Evolutionary conservation across 2,797 vertebrate species (phyloP), one percentile per base, ranked within the genome.

Genomic region (Limosa lapponica): DNA sequence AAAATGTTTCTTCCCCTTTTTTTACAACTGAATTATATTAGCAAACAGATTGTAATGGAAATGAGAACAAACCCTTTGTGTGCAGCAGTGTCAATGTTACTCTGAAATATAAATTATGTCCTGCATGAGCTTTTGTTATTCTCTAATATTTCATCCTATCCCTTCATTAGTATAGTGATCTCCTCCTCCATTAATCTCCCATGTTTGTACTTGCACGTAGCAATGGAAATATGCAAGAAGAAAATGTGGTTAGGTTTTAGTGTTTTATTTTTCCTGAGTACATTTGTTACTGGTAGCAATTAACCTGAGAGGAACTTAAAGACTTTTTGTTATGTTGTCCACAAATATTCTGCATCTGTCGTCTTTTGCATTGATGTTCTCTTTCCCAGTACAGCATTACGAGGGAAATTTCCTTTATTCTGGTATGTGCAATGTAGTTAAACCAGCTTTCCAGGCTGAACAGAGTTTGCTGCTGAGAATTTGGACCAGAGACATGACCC

Each of bases 151-250:
- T 92, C 54, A 85, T 66, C 19, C 46, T 72, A 27, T 82, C 16
- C 59, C 11, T 91, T 89, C 67, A 87, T 94, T 84, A 95, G 48
- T 72, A 18, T 30, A 79, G 48, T 54, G 84, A 66, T 94, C 51
- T 94, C 37, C 9, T 58, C 27, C 32, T 89, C n/a, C 39, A 69
- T 89, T 91, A 83, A 88, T 86, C 34, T 86, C 44, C 7, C 2
- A 0, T 55, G 41, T 64, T 85, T 90, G 54, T 61, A 48, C 41
- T 89, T 88, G 46, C 25, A 13, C 62, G 32, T 69, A 39, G 37
- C 67, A 79, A 84, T 37, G 10, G 11, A 5, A 82, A 46, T 27
- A 13, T 70, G 48, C 12, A 87, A 75, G 57, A n/a, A 82, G 27
- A 79, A 86, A 90, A 72, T 22, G 6, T 74, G 7, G 10, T 57